Conservation (phyloP, 2,113 vertebrate species). For the Kryptolebias marmoratus region DNA sequence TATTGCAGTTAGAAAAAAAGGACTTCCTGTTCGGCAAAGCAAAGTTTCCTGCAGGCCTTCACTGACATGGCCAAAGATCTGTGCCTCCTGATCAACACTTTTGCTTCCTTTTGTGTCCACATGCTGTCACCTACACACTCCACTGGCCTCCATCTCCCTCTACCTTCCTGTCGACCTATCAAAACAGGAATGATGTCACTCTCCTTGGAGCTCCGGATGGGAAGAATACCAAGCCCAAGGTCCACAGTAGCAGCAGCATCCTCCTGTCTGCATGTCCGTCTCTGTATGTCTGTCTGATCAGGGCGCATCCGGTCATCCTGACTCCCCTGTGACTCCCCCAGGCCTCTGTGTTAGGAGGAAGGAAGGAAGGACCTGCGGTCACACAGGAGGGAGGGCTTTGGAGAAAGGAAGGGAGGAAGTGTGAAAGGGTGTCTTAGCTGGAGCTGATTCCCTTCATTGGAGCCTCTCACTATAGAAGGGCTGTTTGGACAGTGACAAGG, state of each 20-base stretch:
- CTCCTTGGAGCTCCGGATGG: slow-evolving; percentile 54
- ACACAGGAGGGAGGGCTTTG: slow-evolving; percentile 66
- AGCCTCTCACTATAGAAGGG: slow-evolving; percentile 67
- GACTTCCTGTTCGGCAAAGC: slow-evolving; percentile 24
- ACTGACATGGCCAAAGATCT: neutral
- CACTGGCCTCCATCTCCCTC: slow-evolving; percentile 9
- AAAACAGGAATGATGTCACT: slow-evolving; percentile 74
- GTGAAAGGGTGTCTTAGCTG: slow-evolving; percentile 77
- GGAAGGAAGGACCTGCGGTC: slow-evolving; percentile 71
- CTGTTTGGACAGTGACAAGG: slow-evolving; percentile 71
- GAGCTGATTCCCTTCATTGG: slow-evolving; percentile 70
- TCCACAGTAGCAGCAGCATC: slow-evolving; percentile 70
- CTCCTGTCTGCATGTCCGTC: slow-evolving; percentile 56
- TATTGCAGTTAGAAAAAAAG: slow-evolving; percentile 35
- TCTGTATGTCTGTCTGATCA: slow-evolving; percentile 52
- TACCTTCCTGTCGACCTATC: slow-evolving; percentile 65
- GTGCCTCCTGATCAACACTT: slow-evolving; percentile 21
- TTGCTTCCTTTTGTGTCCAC: slow-evolving; percentile 7
- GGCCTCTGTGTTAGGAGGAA: slow-evolving; percentile 71
- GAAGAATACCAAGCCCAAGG: slow-evolving; percentile 48
- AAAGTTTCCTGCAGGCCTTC: slow-evolving; percentile 16
- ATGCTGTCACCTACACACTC: slow-evolving; percentile 15
- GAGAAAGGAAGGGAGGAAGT: slow-evolving; percentile 74
- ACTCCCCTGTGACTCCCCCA: slow-evolving; percentile 65
- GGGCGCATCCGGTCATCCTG: slow-evolving; percentile 75